These are phyloP conservation scores for Apus apus DNA, from an alignment of 2,113 vertebrate genomes.

Conservation along the genomic window DNA sequence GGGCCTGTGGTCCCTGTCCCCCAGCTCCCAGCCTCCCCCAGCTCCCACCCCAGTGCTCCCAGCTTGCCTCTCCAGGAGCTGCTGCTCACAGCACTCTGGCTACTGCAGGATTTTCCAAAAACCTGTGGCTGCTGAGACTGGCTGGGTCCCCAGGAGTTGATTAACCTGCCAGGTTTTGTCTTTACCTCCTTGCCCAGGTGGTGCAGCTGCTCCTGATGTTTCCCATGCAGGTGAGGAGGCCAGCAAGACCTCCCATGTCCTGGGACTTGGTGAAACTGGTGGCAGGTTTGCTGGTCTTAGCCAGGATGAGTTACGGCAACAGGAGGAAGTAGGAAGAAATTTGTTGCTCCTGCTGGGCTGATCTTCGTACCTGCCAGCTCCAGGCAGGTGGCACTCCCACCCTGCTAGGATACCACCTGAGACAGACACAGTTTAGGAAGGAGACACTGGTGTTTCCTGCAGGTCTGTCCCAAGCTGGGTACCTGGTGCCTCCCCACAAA, in stretches of 20 bases:
- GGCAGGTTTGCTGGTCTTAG: background rate
- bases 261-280: background rate
- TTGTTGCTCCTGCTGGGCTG: background rate
- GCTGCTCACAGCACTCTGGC: background rate
- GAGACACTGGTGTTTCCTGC: no score
- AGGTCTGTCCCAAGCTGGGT: no score
- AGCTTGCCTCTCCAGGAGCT: fast-evolving
- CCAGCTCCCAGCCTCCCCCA: background rate
- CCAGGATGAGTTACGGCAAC: background rate
- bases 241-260: background rate
- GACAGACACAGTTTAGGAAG: no score
- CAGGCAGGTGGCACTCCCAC: no score
- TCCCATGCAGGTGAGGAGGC: background rate
- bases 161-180: background rate
- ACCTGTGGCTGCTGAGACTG: background rate
- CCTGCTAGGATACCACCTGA: no score
- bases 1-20: background rate
- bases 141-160: background rate
- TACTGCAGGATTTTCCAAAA: background rate
- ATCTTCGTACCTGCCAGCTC: background rate
- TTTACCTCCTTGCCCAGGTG: slow-evolving; percentile 4
- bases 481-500: no score
- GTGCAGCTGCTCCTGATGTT: background rate
- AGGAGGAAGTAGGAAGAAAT: background rate
- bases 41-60: background rate